Base-by-base conservation (phyloP, 2,113 vertebrate genomes). In the Hucho hucho region DNA sequence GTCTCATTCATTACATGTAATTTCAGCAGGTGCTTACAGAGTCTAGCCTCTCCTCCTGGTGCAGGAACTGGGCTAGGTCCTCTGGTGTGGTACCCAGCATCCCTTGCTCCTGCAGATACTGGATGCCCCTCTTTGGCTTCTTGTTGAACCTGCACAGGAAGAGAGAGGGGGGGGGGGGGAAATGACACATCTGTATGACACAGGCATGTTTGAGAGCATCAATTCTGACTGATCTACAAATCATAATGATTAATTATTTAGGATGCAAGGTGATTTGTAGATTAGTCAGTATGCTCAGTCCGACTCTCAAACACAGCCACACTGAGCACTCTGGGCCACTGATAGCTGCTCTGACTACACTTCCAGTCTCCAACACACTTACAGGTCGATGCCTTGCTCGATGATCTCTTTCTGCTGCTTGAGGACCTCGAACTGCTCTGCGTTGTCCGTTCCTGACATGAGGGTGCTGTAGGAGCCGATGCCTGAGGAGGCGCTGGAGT, bases 381-480 rank as follows among this genome's bases (percentile, higher is more conserved):
- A 97, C 95, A 97, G 90, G 89, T 97, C 95, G 86, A 97, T 97
- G 76, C 95, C 95, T 91, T 97, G 95, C 87, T 97, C 95, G 86
- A 97, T 97, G 86, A 97, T 97, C 91, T 97, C 95, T 86, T 97
- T 97, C 86, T 97, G 95, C 80, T 97, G 95, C 81, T 97, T 97
- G 84, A 97, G 92, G 84, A 97, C 95, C 85, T 97, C 95, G 87
- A 96, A 97, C 76, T 97, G 95, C 87, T 97, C 95, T 58, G 95
- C 95, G 83, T 96, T 97, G 91, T 97, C 95, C 64, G 94, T 95
- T 71, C 95, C 95, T 80, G 95, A 97, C 94, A 95, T 96, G 91
- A 96, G 95, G 11, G 95, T 97, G 83, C 95, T 96, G 70, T 96
- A 96, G 88, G 95, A 96, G 84, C 95, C 95, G 84, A 96, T 97